Conservation (phyloP, 2,888 invertebrate species). For the Diarsia dahlii region DNA sequence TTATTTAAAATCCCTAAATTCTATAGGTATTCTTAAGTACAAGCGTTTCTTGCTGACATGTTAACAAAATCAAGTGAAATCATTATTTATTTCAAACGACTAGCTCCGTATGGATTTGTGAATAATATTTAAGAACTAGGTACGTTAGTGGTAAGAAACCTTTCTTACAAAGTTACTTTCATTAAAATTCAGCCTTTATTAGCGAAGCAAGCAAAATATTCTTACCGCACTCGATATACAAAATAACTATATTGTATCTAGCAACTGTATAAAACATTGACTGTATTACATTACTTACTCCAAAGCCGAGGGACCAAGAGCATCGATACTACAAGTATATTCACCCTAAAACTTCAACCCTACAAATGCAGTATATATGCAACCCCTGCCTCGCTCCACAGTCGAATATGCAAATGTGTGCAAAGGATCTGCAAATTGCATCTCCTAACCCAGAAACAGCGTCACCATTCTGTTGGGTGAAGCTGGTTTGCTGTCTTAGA, state of each 20-base stretch:
- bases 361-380: slow-evolving; percentile 11
- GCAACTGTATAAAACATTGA: background rate
- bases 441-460: slow-evolving; percentile 42
- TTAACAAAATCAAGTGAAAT: background rate
- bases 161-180: no score
- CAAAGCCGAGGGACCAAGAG: background rate
- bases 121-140: no score
- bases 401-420: slow-evolving; percentile 48
- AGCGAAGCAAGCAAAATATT: no score
- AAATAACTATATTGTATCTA: background rate
- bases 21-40: background rate
- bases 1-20: background rate
- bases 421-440: slow-evolving; percentile 55
- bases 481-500: background rate
- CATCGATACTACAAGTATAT: background rate
- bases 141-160: no score
- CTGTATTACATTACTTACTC: background rate
- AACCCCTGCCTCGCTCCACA: slow-evolving; percentile 19
- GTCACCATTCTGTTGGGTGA: slow-evolving; percentile 4
- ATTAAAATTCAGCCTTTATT: no score
- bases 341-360: slow-evolving; percentile 28
- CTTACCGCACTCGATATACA: background rate
- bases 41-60: background rate
- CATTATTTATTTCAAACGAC: no score
- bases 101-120: no score